Conservation (phyloP, 2,888 invertebrate genomes). For the Tenthredo amoena region DNA sequence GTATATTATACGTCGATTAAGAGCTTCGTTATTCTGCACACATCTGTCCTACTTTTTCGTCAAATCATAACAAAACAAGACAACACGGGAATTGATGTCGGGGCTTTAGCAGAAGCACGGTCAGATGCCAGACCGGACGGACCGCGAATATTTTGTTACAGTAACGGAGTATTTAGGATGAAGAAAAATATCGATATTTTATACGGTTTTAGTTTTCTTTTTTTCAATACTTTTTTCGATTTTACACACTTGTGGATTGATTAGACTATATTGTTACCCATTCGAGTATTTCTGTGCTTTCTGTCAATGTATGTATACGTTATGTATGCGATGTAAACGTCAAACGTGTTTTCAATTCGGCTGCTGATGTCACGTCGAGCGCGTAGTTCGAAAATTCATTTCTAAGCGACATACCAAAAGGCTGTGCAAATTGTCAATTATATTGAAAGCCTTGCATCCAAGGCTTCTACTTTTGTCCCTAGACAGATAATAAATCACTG, state of each 20-base stretch:
- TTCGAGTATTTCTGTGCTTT: neutral
- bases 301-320: neutral
- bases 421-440: neutral
- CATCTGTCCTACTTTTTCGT: constrained; percentile 29
- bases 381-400: neutral
- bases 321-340: neutral
- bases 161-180: constrained; percentile 8
- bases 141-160: constrained; percentile 27
- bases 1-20: neutral
- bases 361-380: constrained; percentile 21
- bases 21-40: constrained; percentile 7
- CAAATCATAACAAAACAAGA: constrained; percentile 50
- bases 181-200: neutral
- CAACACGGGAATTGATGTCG: constrained; percentile 45
- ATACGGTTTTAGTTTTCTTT: neutral
- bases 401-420: neutral
- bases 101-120: constrained; percentile 23
- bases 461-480: neutral
- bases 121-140: constrained; percentile 8
- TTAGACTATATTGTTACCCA: neutral
- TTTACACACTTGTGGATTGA: neutral
- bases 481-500: neutral
- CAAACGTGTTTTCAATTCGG: neutral
- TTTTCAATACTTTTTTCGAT: neutral
- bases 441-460: neutral